Evolutionary conservation across 2,797 vertebrate species (phyloP).

Genomic region (Rhinella marina): DNA sequence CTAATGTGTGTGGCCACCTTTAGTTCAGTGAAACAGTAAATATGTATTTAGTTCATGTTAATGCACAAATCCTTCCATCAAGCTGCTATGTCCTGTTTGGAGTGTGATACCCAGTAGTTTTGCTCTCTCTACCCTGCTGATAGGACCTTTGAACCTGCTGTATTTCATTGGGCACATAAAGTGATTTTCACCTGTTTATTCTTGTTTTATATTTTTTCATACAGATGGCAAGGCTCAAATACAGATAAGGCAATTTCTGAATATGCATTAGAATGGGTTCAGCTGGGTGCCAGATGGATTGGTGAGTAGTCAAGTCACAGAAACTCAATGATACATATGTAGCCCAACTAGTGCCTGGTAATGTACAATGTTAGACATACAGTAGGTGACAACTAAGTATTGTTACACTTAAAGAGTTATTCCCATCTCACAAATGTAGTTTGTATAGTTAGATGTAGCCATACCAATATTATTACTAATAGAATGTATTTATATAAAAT

Average conservation of each 20-base stretch:
- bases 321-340: not conserved
- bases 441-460: too few species aligned
- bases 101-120: not conserved
- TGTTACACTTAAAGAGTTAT: too few species aligned
- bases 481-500: too few species aligned
- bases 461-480: too few species aligned
- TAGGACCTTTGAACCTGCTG: not conserved
- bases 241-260: conserved; percentile 61
- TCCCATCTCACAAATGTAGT: too few species aligned
- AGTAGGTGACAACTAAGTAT: too few species aligned
- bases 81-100: not conserved
- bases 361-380: too few species aligned
- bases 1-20: too few species aligned
- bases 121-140: not conserved
- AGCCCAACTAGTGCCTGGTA: not conserved
- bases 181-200: not conserved
- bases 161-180: not conserved
- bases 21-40: too few species aligned
- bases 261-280: conserved; percentile 73
- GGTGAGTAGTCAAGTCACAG: conserved; percentile 67
- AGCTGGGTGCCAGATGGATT: conserved; percentile 79
- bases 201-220: not conserved
- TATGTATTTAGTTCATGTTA: too few species aligned
- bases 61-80: too few species aligned
- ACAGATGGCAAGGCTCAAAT: conserved; percentile 70